Percentiles rank a stretch among this genome's conserved stretches.
Evolutionary conservation across 2,888 invertebrate species (phyloP).

Genomic region (Cosmorhoe ocellata): DNA sequence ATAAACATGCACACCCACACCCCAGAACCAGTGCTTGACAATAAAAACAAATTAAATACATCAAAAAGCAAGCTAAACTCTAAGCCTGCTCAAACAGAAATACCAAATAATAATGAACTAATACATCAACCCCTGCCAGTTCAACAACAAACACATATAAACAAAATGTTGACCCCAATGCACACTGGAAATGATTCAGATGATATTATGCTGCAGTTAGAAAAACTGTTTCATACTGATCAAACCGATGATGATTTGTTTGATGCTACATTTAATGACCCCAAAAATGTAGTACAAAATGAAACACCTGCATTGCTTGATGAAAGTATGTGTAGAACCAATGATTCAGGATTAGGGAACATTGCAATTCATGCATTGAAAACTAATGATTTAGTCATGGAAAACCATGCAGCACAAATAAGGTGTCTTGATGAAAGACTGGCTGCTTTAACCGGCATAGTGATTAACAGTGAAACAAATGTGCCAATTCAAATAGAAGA

Average conservation of each 20-base stretch:
- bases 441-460: constrained; percentile 55
- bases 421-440: constrained; percentile 66
- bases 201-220: constrained; percentile 67
- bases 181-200: constrained; percentile 46
- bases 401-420: constrained; percentile 56
- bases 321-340: constrained; percentile 37
- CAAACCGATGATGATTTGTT: constrained; percentile 72
- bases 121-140: constrained; percentile 20
- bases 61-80: constrained; percentile 19
- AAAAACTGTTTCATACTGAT: constrained; percentile 70
- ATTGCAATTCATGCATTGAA: constrained; percentile 23
- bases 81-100: constrained; percentile 29
- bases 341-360: constrained; percentile 29
- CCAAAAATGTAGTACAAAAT: constrained; percentile 8
- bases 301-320: constrained; percentile 26
- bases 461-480: constrained; percentile 46
- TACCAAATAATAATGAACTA: constrained; percentile 26
- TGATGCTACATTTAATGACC: constrained; percentile 55
- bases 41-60: constrained; percentile 5
- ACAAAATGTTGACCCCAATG: constrained; percentile 26
- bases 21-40: constrained; percentile 20
- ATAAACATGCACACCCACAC: constrained; percentile 39
- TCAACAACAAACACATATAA: constrained; percentile 13
- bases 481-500: constrained; percentile 25
- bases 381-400: constrained; percentile 42